Evolutionary conservation across 2,888 invertebrate species (phyloP).

Genomic region (Macropis europaea): DNA sequence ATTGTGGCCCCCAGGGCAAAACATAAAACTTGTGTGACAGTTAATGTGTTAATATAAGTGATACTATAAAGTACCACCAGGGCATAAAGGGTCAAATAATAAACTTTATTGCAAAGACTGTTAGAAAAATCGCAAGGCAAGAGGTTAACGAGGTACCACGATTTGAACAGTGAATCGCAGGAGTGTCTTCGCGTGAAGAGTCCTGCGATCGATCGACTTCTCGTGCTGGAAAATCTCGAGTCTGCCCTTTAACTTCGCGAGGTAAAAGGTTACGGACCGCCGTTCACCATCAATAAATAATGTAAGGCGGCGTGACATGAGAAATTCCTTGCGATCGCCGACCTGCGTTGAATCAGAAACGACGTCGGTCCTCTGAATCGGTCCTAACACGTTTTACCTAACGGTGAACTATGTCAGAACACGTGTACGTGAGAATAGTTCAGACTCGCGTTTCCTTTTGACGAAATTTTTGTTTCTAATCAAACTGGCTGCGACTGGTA

Average conservation of each 20-base stretch:
- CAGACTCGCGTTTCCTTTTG: neutral
- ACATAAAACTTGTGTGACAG: no score
- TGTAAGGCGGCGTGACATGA: slow-evolving; percentile 57
- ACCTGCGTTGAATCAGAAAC: slow-evolving; percentile 49
- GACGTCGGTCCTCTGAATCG: slow-evolving; percentile 24
- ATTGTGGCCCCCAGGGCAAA: no score
- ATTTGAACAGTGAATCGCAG: neutral
- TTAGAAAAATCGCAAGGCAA: neutral
- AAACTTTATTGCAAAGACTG: no score
- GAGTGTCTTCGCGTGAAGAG: slow-evolving; percentile 5
- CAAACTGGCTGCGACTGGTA: no score
- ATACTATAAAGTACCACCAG: no score
- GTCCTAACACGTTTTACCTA: slow-evolving; percentile 31
- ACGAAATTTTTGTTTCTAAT: neutral
- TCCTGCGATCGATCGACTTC: slow-evolving; percentile 32
- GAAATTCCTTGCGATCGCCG: slow-evolving; percentile 55
- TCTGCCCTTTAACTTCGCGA: slow-evolving; percentile 37
- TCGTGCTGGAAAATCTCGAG: slow-evolving; percentile 27
- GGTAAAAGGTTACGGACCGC: slow-evolving; percentile 48
- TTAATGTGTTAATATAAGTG: no score
- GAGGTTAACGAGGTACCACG: neutral
- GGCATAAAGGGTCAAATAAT: no score
- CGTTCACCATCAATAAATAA: slow-evolving; percentile 54
- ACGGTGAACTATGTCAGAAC: slow-evolving; percentile 21
- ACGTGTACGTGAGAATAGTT: slow-evolving; percentile 3